Percentiles rank a stretch among this genome's conserved stretches.
These are phyloP conservation scores for Lepidocyrtoides sp. DNA, from an alignment of 2,888 invertebrate genomes.

Conservation along the genomic window DNA sequence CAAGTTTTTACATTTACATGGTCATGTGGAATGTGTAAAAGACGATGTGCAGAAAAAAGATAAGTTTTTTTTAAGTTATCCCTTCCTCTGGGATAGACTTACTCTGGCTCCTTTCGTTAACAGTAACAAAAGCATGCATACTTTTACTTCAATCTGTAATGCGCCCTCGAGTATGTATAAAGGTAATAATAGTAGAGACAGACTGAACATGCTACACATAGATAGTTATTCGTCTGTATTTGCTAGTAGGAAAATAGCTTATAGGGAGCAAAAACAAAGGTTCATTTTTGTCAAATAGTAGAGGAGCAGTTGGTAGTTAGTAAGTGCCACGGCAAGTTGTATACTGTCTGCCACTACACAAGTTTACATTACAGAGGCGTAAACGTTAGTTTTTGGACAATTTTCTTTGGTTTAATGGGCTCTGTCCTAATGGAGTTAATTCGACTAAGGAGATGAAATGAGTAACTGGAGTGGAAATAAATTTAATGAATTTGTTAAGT, in stretches of 20 bases:
- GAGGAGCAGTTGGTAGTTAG: neutral
- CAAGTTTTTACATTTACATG: no score
- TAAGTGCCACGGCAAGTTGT: neutral
- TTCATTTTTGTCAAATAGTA: slow-evolving; percentile 36
- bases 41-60: no score
- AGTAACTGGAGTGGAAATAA: slow-evolving; percentile 82
- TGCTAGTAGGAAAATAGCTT: neutral
- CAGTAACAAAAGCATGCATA: no score
- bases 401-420: slow-evolving; percentile 82
- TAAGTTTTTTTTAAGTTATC: no score
- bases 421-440: slow-evolving; percentile 81
- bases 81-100: no score
- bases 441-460: slow-evolving; percentile 82
- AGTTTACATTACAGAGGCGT: slow-evolving; percentile 75
- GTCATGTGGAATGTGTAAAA: no score
- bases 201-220: no score
- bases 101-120: no score
- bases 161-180: no score
- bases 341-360: neutral
- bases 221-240: neutral
- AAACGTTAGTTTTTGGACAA: slow-evolving; percentile 81
- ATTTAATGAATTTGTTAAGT: slow-evolving; percentile 82
- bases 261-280: slow-evolving; percentile 19
- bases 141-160: no score
- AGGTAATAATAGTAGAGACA: no score